Evolutionary conservation across 2,888 invertebrate genomes (phyloP), one percentile per base, ranked within the genome.

Genomic region (Drosophila phalerata): DNA sequence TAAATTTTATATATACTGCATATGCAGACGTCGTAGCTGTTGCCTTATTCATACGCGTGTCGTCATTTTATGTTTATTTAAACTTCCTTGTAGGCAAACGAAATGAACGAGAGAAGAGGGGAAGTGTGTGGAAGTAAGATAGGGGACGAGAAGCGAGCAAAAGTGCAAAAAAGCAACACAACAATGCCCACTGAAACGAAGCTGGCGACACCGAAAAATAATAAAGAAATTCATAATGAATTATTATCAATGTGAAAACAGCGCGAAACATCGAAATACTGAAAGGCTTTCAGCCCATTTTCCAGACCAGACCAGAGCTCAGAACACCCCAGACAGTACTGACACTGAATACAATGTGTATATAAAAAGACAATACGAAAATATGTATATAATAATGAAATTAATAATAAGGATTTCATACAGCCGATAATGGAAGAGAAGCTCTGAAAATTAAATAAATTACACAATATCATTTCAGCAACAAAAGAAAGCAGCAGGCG

Each of bases 41-140:
- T 79, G 75, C 81, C 78, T 81, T 75, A 74, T 83, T 71, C 82
- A 77, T 79, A 53, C 58, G 58, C 70, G 73, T 84, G 76, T 80
- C 88, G 88, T 78, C 73, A 83, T 78, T 88, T 88, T 79, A 86
- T 84, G 87, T 85, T 85, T 85, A 88, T 88, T 85, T 85, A 88
- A 85, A 78, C 81, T 79, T 88, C 69, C 81, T 81, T 69, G 75
- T 65, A 79, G 84, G 81, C 84, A 66, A 48, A 51, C 51, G 48
- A 30, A 51, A 22, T 38, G 73, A 75, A 72, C 37, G 38, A 52
- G 48, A 13, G 48, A 48, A 30, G 15, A 10, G 13, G 28, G 10
- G 9, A 30, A 15, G 38, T 9, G 38, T 1, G 22, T 9, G 34
- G 19, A 15, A 62, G 15, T 13, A 32, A 2, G n/a, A 45, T 17